Evolutionary conservation across 2,797 vertebrate genomes (phyloP), one percentile per base, ranked within the genome.

Genomic region (Molossus molossus): DNA sequence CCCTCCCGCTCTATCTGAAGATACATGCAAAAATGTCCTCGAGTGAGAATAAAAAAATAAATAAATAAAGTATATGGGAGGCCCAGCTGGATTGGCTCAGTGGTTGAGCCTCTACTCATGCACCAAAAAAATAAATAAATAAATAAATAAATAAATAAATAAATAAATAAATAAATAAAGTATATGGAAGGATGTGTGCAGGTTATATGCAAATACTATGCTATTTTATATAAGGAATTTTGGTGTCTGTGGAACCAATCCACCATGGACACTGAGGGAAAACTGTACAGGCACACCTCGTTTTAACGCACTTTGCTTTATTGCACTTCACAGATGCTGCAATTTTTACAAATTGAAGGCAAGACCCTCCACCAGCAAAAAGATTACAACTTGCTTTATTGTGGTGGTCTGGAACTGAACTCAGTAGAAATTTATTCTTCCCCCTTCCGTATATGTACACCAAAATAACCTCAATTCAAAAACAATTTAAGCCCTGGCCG

Each of bases 401-500:
- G 62, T 2, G 3, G 45, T 23, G 80, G 27, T n/a, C 80, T 83
- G 45, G 45, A 83, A 67, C 8, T 15, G 62, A 53, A 67, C 45
- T 20, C 20, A 48, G 48, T 29, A 67, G 40, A 89, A 89, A 90
- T 13, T 48, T 69, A 58, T n/a, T 69, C 58, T 91, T 55, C n/a
- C 25, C 45, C 25, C 12, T 79, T 84, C 80, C 57, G 50, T 48
- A n/a, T 33, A 40, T 14, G 45, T 64, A 77, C 57, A 77, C 17
- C 62, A 76, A 94, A 40, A 81, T 29, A 48, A 55, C n/a, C 48
- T 90, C 85, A 94, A 82, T 14, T 84, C 15, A 10, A 48, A 87
- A 69, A 69, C 62, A 65, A 72, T 21, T 23, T 57, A 77, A 57
- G 75, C 50, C 12, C 50, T 45, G 40, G 40, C 40, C 40, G 4